A percentile compares a stretch with the other conserved stretches of the same genome.
Conservation (phyloP, 2,888 invertebrate species). For the Chydorus sphaericus region DNA sequence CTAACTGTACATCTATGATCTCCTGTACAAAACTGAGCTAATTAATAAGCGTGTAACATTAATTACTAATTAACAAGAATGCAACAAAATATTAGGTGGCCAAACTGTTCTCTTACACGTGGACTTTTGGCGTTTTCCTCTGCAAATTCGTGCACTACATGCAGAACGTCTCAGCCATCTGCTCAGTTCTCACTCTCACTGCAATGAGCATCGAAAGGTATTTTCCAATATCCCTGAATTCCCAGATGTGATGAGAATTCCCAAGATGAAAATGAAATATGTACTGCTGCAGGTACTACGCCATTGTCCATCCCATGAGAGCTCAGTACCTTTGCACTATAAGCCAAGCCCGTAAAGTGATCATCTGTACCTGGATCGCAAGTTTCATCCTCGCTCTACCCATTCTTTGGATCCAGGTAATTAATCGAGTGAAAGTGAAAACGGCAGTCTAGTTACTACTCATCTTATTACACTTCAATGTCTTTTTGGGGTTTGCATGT, state of each 20-base stretch:
- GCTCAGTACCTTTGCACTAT: slow-evolving; percentile 52
- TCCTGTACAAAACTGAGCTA: too few species aligned
- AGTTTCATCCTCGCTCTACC: slow-evolving; percentile 45
- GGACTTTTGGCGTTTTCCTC: slow-evolving; percentile 48
- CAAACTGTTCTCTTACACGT: slow-evolving; percentile 49
- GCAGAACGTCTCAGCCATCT: slow-evolving; percentile 53
- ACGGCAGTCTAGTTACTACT: too few species aligned
- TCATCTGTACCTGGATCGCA: slow-evolving; percentile 42
- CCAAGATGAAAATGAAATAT: too few species aligned
- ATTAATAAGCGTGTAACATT: too few species aligned
- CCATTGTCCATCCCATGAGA: slow-evolving; percentile 52
- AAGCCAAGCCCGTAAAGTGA: slow-evolving; percentile 44
- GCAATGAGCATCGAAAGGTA: slow-evolving; percentile 58
- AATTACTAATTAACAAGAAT: too few species aligned
- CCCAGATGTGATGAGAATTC: too few species aligned
- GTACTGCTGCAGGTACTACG: too few species aligned
- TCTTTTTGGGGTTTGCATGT: too few species aligned
- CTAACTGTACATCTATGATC: too few species aligned
- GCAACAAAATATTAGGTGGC: too few species aligned
- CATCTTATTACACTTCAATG: too few species aligned
- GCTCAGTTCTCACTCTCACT: slow-evolving; percentile 53
- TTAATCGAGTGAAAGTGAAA: slow-evolving; percentile 13
- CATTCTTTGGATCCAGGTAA: slow-evolving; percentile 44
- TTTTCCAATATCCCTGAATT: too few species aligned
- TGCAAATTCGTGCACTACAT: slow-evolving; percentile 55